Evolutionary conservation across 2,797 vertebrate species (phyloP), one percentile per base, ranked within the genome.

Genomic region (Peromyscus nudipes): DNA sequence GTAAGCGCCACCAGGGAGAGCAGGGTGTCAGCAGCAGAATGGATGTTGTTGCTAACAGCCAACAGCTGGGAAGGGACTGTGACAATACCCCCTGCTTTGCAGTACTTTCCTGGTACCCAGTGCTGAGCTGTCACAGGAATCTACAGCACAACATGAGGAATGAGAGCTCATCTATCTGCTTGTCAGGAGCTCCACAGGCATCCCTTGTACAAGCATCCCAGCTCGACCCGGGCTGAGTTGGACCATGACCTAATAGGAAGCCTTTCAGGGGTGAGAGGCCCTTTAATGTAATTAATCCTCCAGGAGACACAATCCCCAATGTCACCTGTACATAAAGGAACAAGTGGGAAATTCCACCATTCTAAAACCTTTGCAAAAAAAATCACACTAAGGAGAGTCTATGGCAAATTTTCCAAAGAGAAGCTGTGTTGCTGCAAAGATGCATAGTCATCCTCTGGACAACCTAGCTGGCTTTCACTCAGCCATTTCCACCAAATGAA

Each of bases 211-310:
- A 82, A 97, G 82, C 92, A 96, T 97, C 91, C 65, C 87, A 49
- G 89, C 96, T 97, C 52, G 25, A 97, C 95, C 96, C 79, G 7
- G 91, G 87, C 95, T 96, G 77, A 98, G 75, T 96, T 97, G 96
- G 96, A 98, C 91, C 83, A 89, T 88, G 97, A 98, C 95, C 96
- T 97, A 79, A 97, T 96, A 98, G 79, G 93, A 97, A 91, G 69
- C 55, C 85, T 96, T 97, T 55, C 94, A 8, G n/a, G 97, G 86
- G 76, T 97, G 98, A 93, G 73, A 97, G 92, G 64, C 90, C 96
- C 97, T 97, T 96, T 95, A 95, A 6, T 12, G 96, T 98, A 98
- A 98, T 97, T 98, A 98, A 95, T 97, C 97, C 94, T 97, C 95
- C 64, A 97, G 81, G 52, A 98, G 97, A 71, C 10, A 92, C 81